Base-by-base conservation (phyloP, 2,888 invertebrate genomes). In the Idaea aversata region DNA sequence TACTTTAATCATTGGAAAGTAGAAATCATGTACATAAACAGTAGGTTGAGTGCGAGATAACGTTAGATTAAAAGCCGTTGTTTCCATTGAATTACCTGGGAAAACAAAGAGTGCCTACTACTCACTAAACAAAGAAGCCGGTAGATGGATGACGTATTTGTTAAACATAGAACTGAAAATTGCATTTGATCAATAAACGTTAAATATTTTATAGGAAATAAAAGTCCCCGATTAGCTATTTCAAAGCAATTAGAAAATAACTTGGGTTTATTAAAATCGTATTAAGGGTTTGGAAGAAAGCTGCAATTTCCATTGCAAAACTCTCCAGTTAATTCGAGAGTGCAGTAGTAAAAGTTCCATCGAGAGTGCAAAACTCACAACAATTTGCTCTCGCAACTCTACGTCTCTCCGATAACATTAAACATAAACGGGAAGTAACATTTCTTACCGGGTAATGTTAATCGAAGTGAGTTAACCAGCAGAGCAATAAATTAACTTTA, bases 401-500 rank as follows among this genome's bases (percentile, higher is more conserved):
- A 47, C 47, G 10, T 47, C 47, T 47, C 47, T 47, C 47, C 13
- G 47, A 47, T 47, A 47, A 47, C 10, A 36, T 36, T 10, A 3
- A 47, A 47, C 47, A 10, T 47, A 47, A 7, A 47, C 47, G 6
- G 47, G 3, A 47, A 7, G 47, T 47, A 7, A 47, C 47, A 47
- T 13, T 47, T 47, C 13, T 47, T 47, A 47, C 10, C 6, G 47
- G 47, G 47, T 47, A 47, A 47, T 64, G 61, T 63, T 66, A 63
- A 61, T 62, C 61, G 57, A 35, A 57, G 62, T 64, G 57, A 58
- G 61, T 61, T 38, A 64, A 63, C 62, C 63, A 67, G 66, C 67
- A 63, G 66, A 67, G 68, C 66, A 69, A 67, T 64, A 64, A 67
- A 69, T 68, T 63, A 47, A 70, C 62, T 36, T 57, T 61, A 47